Percentiles rank a stretch among this genome's conserved stretches.
These are phyloP conservation scores for Halocaridina rubra DNA, from an alignment of 2,888 invertebrate species.

Conservation along the genomic window DNA sequence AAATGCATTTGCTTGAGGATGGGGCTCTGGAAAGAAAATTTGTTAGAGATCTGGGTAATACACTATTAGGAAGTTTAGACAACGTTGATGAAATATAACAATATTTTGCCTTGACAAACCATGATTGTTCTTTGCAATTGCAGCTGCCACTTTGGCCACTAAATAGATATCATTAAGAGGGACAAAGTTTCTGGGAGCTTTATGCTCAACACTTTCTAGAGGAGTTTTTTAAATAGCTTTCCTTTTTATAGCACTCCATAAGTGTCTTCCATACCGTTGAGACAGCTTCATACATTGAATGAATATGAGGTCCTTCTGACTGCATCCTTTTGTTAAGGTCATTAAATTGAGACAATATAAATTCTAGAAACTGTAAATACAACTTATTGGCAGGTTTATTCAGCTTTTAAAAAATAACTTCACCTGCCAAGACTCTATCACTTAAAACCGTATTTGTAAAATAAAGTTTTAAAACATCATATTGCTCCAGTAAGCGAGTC, in stretches of 20 bases:
- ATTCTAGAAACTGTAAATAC: background rate
- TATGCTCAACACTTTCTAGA: background rate
- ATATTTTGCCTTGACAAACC: background rate
- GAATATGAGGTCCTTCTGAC: background rate
- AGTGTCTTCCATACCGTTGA: background rate
- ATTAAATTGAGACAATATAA: background rate
- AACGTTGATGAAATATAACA: background rate
- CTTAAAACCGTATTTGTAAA: background rate
- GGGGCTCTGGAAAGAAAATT: background rate
- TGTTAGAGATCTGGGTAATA: background rate
- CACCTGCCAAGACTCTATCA: background rate
- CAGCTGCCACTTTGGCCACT: background rate
- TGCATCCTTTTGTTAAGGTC: background rate
- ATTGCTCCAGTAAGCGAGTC: background rate
- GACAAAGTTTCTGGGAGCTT: background rate
- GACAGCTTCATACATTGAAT: background rate
- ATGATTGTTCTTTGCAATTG: background rate
- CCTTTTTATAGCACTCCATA: background rate
- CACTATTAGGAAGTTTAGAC: background rate
- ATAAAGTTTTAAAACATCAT: background rate
- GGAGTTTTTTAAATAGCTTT: background rate
- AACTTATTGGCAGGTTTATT: background rate
- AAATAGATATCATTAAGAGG: background rate
- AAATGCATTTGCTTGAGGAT: background rate
- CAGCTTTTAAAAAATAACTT: background rate